A percentile compares a stretch with the other conserved stretches of the same genome.
Evolutionary conservation across 2,113 vertebrate genomes (phyloP).

Genomic region (Ctenodactylus gundi): DNA sequence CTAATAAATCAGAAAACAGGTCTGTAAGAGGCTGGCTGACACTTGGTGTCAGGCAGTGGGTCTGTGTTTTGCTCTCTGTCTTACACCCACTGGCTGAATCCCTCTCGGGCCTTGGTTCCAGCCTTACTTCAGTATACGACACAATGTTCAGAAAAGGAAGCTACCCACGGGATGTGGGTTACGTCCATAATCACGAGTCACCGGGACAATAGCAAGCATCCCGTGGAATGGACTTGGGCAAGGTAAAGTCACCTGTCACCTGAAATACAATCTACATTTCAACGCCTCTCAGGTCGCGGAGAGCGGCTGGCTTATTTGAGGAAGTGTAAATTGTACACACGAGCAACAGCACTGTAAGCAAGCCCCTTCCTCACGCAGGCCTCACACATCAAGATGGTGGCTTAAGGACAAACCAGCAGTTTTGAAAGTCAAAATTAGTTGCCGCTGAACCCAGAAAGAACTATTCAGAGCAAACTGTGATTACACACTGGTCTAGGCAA

Average conservation of each 20-base stretch:
- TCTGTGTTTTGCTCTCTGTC: not conserved
- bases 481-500: no score
- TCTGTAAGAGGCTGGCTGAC: conserved; percentile 5
- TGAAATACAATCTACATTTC: conserved; percentile 57
- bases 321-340: conserved; percentile 55
- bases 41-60: not conserved
- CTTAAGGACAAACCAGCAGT: not conserved
- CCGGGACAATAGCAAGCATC: conserved; percentile 25
- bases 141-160: conserved; percentile 67
- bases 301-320: conserved; percentile 39
- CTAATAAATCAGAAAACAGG: conserved; percentile 35
- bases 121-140: conserved; percentile 51
- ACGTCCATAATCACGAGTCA: conserved; percentile 69
- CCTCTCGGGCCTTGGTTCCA: conserved; percentile 60
- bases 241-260: conserved; percentile 70
- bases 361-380: not conserved
- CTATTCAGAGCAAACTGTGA: not conserved
- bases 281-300: conserved; percentile 34
- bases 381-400: not conserved
- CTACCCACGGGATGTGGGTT: conserved; percentile 67
- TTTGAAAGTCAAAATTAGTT: conserved; percentile 18
- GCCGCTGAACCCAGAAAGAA: not conserved
- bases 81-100: conserved; percentile 21
- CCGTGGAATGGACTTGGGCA: conserved; percentile 39
- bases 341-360: conserved; percentile 42